Base-by-base conservation (phyloP, 2,113 vertebrate species). In the Caranx ignobilis region DNA sequence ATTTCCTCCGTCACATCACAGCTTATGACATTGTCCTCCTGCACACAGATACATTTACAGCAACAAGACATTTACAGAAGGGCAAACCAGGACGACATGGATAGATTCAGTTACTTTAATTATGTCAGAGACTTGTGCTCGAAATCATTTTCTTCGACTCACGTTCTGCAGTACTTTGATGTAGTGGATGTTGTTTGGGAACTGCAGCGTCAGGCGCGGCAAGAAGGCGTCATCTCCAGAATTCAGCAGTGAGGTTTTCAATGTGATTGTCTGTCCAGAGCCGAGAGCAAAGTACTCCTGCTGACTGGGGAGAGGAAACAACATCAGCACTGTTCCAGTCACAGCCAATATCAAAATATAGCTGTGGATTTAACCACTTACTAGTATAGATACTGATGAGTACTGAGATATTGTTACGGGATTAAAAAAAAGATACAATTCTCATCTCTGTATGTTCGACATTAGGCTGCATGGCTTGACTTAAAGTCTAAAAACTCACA, bases 221-320 rank as follows among this genome's bases (percentile, higher is more conserved):
- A 96, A 95, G 74, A 97, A 98, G 0, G 97, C 97, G 21, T 98
- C 96, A 12, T 99, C 97, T 70, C 98, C 98, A 12, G 84, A 91
- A 77, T 98, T 99, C 81, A 91, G 82, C 37, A 99, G 71, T 0
- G 92, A 94, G 45, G 96, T 26, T 9, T 97, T 97, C 82, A 99
- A 69, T 89, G 94, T 83, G 64, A 99, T 78, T 2, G 92, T 96
- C 90, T 96, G 95, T 74, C 89, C 91, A 7, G 94, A 95, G 76
- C 97, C 97, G 86, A 97, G 91, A n/a, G 95, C 91, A 18, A 98
- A 95, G 41, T 96, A 97, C 0, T 86, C 61, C 87, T 95, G 95
- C 85, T 95, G 95, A 68, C 96, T 96, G 76, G 56, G 16, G n/a
- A 86, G 41, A 77, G 48, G 63, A 21, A 61, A 8, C 0, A 37